Evolutionary conservation across 2,888 invertebrate species (phyloP), one percentile per base, ranked within the genome.

Genomic region (Ctenicera cuprea): DNA sequence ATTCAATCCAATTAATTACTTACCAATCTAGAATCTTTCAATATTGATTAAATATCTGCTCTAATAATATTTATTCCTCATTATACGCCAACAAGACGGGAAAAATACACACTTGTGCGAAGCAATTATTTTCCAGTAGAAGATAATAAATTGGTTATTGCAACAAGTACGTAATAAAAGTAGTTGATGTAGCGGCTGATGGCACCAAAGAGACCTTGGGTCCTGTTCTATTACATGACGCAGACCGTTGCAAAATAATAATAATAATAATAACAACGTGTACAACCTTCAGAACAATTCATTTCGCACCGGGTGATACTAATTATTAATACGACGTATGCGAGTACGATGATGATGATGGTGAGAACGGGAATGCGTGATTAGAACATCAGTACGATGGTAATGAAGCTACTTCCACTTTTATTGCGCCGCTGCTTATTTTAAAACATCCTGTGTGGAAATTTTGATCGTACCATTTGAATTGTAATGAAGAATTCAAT

Each of bases 321-420:
- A 48, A 48, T 48, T 48, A 48, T 48, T 48, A 18, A 16, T 48
- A 5, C 48, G 18, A 20, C 48, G 48, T 11, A 41, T 41, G 48
- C 11, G 48, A 16, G 4, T 9, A 16, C 8, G 43, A 16, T 48
- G 48, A 18, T 48, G 48, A 48, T 48, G 48, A 48, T 48, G 48
- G 48, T 48, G 48, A 48, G 48, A 48, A 48, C 48, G 48, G 48
- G 48, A 41, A 48, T 18, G 48, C 18, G 48, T 48, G 48, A 48
- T 48, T 48, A 48, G 48, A 11, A 18, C 48, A 48, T 33, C 7
- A 33, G 33, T 33, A 9, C 33, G 33, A 33, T 33, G 33, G 3
- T 26, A 5, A 33, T 33, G 33, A 33, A 33, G 33, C 33, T 33
- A 14, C 48, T 48, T 48, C 48, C 48, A 48, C 48, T 11, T 48